Evolutionary conservation across 2,797 vertebrate genomes (phyloP).

Genomic region (Momotus momota): DNA sequence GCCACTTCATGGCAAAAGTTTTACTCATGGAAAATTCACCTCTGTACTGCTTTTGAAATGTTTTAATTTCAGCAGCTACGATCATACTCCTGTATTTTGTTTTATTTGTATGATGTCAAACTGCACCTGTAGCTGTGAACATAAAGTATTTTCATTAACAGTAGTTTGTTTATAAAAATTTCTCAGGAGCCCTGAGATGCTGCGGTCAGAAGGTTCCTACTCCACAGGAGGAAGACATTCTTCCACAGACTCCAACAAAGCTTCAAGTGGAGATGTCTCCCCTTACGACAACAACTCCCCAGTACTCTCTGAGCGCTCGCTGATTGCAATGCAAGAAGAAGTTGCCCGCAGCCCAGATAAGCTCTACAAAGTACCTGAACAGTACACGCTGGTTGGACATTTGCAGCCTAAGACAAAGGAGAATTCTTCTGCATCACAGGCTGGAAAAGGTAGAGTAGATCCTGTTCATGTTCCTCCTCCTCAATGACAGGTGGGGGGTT

Average conservation of each 20-base stretch:
- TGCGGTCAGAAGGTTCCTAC: slow-evolving; percentile 81
- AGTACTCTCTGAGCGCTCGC: slow-evolving; percentile 84
- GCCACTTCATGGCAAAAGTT: slow-evolving; percentile 31
- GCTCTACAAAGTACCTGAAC: slow-evolving; percentile 82
- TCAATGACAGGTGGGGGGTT: neutral
- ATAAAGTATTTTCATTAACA: neutral
- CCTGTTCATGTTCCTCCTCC: neutral
- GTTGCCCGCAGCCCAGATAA: slow-evolving; percentile 75
- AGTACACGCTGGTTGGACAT: slow-evolving; percentile 75
- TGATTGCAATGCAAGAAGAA: slow-evolving; percentile 79
- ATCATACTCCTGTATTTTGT: neutral
- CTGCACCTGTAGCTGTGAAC: neutral
- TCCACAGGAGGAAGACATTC: slow-evolving; percentile 84
- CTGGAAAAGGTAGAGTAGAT: slow-evolving; percentile 82
- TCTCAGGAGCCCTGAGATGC: slow-evolving; percentile 84
- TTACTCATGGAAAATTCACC: neutral
- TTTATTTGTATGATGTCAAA: neutral
- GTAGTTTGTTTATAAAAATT: slow-evolving; percentile 44
- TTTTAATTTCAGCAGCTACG: slow-evolving; percentile 46
- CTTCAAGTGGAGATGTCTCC: slow-evolving; percentile 92
- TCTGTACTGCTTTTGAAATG: neutral
- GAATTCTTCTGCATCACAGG: slow-evolving; percentile 77
- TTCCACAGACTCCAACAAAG: slow-evolving; percentile 90
- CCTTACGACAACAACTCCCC: slow-evolving; percentile 98
- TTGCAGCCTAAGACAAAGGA: slow-evolving; percentile 81